phyloP scores from a whole-genome alignment of 2,113 vertebrate species.

The Gnathonemus echidnorhynchus region DNA sequence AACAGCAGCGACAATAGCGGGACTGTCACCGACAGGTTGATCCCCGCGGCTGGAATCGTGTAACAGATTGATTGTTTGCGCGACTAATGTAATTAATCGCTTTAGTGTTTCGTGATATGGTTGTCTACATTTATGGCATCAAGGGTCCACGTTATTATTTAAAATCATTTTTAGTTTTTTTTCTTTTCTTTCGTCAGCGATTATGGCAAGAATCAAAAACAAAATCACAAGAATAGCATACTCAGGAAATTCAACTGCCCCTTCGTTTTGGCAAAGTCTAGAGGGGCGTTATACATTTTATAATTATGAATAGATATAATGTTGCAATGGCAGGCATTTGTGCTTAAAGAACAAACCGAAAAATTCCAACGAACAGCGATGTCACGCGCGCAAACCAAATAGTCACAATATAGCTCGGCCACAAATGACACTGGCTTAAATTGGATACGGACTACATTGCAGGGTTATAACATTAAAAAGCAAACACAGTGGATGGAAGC shows the following conservation, averaged over 20 bases:
- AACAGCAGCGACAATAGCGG: background rate
- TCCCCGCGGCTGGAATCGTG: background rate
- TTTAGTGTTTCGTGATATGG: background rate
- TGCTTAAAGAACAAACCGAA: background rate
- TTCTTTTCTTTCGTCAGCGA: background rate
- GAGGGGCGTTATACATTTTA: background rate
- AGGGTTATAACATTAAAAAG: background rate
- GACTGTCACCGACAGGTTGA: background rate
- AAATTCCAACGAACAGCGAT: background rate
- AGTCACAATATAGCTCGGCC: background rate
- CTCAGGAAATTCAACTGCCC: background rate
- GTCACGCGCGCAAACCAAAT: background rate
- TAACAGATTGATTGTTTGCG: background rate
- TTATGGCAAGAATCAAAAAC: background rate
- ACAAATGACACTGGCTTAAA: background rate
- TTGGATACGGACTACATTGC: background rate
- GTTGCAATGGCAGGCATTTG: background rate
- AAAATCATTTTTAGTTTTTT: background rate
- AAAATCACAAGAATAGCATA: background rate
- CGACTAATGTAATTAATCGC: background rate
- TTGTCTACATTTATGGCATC: background rate
- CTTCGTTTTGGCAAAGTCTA: background rate
- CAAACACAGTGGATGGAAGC: background rate
- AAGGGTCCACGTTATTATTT: background rate
- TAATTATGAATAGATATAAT: background rate